Percentiles rank a stretch among this genome's conserved stretches.
phyloP scores from a whole-genome alignment of 1,140 invertebrate species.

The Cydia pomonella region DNA sequence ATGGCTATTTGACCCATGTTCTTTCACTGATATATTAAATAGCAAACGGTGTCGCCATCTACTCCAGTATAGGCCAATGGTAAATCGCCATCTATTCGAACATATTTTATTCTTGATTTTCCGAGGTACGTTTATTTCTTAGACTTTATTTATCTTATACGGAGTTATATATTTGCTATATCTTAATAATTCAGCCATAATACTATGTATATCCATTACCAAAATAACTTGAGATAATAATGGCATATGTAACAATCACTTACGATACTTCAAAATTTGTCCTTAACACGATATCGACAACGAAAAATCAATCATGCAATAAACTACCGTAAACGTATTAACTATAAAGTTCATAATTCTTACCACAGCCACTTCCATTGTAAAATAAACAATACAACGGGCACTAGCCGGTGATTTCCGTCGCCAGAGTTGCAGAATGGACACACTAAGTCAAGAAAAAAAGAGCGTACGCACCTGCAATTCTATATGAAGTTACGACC shows the following conservation, averaged over 20 bases:
- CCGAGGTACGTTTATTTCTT: no score
- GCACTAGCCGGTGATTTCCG: constrained; percentile 10
- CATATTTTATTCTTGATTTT: no score
- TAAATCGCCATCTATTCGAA: no score
- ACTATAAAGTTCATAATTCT: background rate
- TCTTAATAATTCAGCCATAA: no score
- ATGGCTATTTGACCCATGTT: no score
- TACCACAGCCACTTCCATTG: background rate
- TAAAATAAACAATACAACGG: constrained; percentile 4
- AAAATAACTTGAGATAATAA: no score
- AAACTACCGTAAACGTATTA: background rate
- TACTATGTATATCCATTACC: no score
- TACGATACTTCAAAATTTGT: background rate
- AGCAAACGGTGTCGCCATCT: no score
- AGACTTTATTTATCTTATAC: no score
- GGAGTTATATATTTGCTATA: no score
- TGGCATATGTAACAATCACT: background rate
- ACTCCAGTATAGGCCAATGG: no score
- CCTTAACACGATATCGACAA: background rate
- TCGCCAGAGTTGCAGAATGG: background rate
- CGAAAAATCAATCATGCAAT: background rate
- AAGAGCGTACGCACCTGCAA: background rate
- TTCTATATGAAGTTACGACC: background rate
- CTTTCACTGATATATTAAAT: no score
- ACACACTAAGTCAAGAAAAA: background rate